Conservation (phyloP, 2,888 invertebrate genomes). For the Athripsodes cinereus region DNA sequence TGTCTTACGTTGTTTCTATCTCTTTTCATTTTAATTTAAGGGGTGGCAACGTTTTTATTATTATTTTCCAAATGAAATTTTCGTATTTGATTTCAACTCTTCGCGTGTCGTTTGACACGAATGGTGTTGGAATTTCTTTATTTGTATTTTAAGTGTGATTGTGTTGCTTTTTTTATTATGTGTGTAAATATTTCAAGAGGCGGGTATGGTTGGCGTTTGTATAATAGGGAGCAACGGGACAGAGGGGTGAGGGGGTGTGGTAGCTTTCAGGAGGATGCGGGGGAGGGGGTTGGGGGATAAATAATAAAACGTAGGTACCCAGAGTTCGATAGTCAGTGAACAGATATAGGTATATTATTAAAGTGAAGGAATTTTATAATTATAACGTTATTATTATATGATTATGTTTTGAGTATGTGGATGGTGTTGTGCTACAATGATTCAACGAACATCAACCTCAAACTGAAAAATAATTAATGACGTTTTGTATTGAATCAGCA, state of each 20-base stretch:
- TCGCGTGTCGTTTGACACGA: slow-evolving; percentile 19
- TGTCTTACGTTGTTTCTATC: background rate
- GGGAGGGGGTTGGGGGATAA: background rate
- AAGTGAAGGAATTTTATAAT: no score
- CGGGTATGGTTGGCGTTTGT: background rate
- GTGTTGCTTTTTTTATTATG: slow-evolving; percentile 13
- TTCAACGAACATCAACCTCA: no score
- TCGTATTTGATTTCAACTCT: slow-evolving; percentile 11
- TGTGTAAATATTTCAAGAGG: slow-evolving; percentile 11
- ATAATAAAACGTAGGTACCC: no score
- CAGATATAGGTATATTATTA: no score
- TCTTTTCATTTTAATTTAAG: background rate
- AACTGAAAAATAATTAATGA: no score
- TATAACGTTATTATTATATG: no score
- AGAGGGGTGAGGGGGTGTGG: no score
- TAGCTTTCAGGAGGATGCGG: background rate
- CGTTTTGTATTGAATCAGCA: no score
- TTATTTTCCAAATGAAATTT: slow-evolving; percentile 3
- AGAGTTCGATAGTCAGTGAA: no score
- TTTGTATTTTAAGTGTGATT: slow-evolving; percentile 1
- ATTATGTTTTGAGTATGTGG: no score
- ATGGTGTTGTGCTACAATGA: no score
- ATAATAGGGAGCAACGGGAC: no score
- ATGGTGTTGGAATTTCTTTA: slow-evolving; percentile 24
- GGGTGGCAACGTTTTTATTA: slow-evolving; percentile 12